Evolutionary conservation across 2,888 invertebrate species (phyloP).

Genomic region (Pachydiplax longipennis): DNA sequence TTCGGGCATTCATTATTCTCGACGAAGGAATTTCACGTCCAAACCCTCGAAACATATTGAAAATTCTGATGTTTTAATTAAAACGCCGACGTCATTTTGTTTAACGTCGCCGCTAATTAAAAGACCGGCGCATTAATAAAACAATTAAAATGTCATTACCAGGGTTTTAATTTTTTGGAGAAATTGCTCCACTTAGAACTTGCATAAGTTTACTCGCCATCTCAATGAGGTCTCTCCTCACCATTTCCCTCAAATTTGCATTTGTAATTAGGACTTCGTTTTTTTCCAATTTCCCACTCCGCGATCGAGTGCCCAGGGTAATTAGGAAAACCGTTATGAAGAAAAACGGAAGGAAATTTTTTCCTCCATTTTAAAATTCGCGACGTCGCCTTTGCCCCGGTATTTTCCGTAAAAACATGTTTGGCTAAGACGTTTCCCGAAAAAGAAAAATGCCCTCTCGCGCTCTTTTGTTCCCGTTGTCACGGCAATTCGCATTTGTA

Average conservation of each 20-base stretch:
- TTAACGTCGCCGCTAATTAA: neutral
- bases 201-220: slow-evolving; percentile 24
- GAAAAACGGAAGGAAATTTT: neutral
- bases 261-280: slow-evolving; percentile 37
- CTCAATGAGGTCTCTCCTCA: slow-evolving; percentile 12
- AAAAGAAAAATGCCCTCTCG: slow-evolving; percentile 3
- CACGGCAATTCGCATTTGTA: slow-evolving; percentile 45
- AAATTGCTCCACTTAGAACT: slow-evolving; percentile 18
- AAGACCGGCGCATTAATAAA: neutral
- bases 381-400: slow-evolving; percentile 11
- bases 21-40: too few species aligned
- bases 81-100: neutral
- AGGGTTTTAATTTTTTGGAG: neutral
- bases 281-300: slow-evolving; percentile 29
- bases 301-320: slow-evolving; percentile 40
- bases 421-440: slow-evolving; percentile 36
- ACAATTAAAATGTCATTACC: slow-evolving; percentile 42
- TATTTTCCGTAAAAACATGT: slow-evolving; percentile 39
- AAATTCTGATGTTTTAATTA: too few species aligned
- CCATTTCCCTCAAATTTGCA: neutral
- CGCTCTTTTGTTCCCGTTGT: slow-evolving; percentile 11
- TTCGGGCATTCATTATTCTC: too few species aligned
- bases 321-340: slow-evolving; percentile 21
- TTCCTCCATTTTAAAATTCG: slow-evolving; percentile 11
- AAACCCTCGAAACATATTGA: too few species aligned